These are phyloP conservation scores for Ditylenchus dipsaci DNA, from an alignment of 1,140 invertebrate genomes.

Conservation along the genomic window DNA sequence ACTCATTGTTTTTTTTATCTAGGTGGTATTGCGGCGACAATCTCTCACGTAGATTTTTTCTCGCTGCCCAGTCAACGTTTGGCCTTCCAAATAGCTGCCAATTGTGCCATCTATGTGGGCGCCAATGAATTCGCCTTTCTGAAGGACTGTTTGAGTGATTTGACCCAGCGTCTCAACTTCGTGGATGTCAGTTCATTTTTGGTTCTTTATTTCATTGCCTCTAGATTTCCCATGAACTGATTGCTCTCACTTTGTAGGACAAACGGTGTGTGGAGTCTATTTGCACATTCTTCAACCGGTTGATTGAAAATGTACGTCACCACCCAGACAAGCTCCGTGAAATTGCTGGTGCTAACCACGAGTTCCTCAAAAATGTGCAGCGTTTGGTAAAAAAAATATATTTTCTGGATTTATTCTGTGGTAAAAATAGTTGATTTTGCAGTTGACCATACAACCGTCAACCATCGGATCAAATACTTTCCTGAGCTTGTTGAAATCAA, in stretches of 20 bases:
- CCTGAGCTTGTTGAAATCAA: constrained; percentile 43
- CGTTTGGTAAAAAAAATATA: constrained; percentile 69
- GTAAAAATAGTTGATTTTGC: constrained; percentile 7
- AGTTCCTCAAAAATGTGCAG: constrained; percentile 65
- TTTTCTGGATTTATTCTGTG: background rate
- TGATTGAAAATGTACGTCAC: constrained; percentile 92
- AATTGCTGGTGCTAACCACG: constrained; percentile 83
- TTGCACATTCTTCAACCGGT: constrained; percentile 83
- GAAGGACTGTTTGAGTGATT: constrained; percentile 44
- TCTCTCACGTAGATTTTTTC: constrained; percentile 57
- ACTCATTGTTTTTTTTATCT: constrained; percentile 15
- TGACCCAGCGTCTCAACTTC: constrained; percentile 49
- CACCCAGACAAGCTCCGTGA: constrained; percentile 84
- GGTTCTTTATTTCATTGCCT: too few species aligned
- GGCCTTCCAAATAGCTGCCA: constrained; percentile 55
- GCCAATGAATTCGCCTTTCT: constrained; percentile 41
- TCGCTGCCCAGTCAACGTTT: constrained; percentile 53
- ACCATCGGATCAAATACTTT: constrained; percentile 49
- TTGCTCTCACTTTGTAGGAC: constrained; percentile 64
- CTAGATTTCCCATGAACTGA: constrained; percentile 9
- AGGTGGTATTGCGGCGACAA: constrained; percentile 51
- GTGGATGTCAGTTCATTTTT: constrained; percentile 39
- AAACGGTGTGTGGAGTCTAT: constrained; percentile 96
- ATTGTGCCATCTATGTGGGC: constrained; percentile 46
- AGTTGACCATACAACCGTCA: constrained; percentile 44